A percentile compares a stretch with the other conserved stretches of the same genome.
phyloP scores from a whole-genome alignment of 2,888 invertebrate species.

The Thalpophila matura region DNA sequence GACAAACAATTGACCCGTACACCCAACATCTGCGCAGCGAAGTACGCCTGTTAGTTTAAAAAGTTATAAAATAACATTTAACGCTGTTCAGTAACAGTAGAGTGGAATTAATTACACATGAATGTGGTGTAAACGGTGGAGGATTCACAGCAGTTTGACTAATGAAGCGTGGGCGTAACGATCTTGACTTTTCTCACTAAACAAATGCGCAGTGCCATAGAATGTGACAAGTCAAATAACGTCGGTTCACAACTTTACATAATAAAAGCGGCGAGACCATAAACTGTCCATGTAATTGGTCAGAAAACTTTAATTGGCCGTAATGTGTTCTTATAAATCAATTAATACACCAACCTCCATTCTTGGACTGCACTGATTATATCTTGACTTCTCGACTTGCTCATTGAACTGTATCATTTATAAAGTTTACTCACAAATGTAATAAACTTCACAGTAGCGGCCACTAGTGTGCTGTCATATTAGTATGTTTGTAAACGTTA shows the following conservation, averaged over 20 bases:
- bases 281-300: conserved; percentile 74
- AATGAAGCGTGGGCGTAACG: conserved; percentile 63
- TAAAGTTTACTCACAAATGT: conserved; percentile 70
- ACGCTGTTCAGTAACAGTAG: conserved; percentile 33
- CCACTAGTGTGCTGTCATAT: conserved; percentile 57
- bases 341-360: conserved; percentile 78
- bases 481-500: conserved; percentile 53
- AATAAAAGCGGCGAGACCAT: conserved; percentile 69
- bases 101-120: conserved; percentile 52
- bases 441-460: conserved; percentile 65
- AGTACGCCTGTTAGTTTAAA: conserved; percentile 36
- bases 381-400: conserved; percentile 69
- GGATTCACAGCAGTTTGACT: conserved; percentile 54
- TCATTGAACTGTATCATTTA: conserved; percentile 71
- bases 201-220: conserved; percentile 68
- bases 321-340: conserved; percentile 84
- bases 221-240: conserved; percentile 71
- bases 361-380: conserved; percentile 76
- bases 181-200: conserved; percentile 54
- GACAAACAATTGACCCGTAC: conserved; percentile 57
- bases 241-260: conserved; percentile 66
- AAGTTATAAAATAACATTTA: conserved; percentile 42
- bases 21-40: conserved; percentile 34
- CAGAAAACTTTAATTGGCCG: conserved; percentile 81
- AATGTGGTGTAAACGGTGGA: conserved; percentile 47